Conservation (phyloP, 2,113 vertebrate genomes). For the Semnornis frantzii region DNA sequence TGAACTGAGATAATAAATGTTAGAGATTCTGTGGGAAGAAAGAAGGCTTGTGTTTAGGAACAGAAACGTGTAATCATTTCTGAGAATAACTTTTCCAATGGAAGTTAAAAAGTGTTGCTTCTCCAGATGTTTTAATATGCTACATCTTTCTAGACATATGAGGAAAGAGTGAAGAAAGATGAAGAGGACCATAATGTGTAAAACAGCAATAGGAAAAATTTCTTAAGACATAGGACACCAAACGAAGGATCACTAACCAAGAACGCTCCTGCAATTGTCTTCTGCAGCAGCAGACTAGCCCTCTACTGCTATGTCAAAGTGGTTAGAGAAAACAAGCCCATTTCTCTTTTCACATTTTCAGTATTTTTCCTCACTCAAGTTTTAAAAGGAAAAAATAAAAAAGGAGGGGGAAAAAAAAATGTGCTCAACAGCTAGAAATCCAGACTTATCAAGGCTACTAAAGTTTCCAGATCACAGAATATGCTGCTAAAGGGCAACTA, state of each 20-base stretch:
- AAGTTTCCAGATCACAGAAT: not conserved
- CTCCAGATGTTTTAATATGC: not conserved
- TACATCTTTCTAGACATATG: not conserved
- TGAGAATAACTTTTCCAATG: not conserved
- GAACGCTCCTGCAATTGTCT: not conserved
- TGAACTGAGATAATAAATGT: not conserved
- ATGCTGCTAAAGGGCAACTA: not conserved
- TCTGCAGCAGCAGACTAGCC: not conserved
- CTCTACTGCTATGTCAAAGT: not conserved
- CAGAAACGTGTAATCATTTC: not conserved
- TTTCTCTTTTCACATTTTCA: not conserved
- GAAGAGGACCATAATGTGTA: fast-evolving
- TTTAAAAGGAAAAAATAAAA: not conserved
- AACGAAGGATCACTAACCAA: not conserved
- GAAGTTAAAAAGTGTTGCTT: not conserved
- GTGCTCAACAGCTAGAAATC: not conserved
- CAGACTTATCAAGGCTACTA: not conserved
- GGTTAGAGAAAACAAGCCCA: not conserved
- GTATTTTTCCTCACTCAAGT: not conserved
- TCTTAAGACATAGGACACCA: fast-evolving
- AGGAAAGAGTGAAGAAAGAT: not conserved
- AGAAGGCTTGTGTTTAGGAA: not conserved
- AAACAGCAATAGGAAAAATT: not conserved
- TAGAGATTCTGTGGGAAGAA: not conserved
- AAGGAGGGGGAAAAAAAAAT: no score